Conservation (phyloP, 2,888 invertebrate genomes). For the Melanchra persicariae region DNA sequence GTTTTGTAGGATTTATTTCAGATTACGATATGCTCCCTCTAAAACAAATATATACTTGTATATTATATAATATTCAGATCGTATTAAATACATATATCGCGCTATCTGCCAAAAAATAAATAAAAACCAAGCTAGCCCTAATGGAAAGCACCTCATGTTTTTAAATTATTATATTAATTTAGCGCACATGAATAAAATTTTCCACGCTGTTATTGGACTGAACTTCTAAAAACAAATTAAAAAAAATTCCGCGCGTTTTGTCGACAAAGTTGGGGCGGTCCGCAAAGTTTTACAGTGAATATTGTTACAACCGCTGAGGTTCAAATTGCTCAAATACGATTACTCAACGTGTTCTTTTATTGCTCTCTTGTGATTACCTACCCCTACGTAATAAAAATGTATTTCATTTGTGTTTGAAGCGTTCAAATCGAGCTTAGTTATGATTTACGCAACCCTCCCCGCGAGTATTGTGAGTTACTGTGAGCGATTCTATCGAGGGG, state of each 20-base stretch:
- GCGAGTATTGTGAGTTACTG: conserved; percentile 27
- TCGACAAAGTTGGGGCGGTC: conserved; percentile 52
- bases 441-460: conserved; percentile 45
- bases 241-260: conserved; percentile 59
- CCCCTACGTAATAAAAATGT: conserved; percentile 57
- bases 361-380: conserved; percentile 50
- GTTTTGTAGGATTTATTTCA: background rate
- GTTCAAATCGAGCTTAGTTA: conserved; percentile 52
- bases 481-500: conserved; percentile 40
- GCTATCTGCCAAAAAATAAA: background rate
- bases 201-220: conserved; percentile 35
- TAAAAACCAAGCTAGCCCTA: conserved; percentile 1
- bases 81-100: background rate
- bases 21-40: background rate
- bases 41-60: background rate
- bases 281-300: conserved; percentile 60
- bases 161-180: conserved; percentile 37
- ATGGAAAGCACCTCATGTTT: conserved; percentile 20
- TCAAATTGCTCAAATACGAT: conserved; percentile 65
- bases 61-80: background rate
- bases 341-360: conserved; percentile 60
- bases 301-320: conserved; percentile 61
- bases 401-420: conserved; percentile 49
- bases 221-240: conserved; percentile 65
- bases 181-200: conserved; percentile 51